Percentiles rank a stretch among this genome's conserved stretches.
These are phyloP conservation scores for Tenebrio molitor DNA, from an alignment of 1,140 invertebrate genomes.

Conservation along the genomic window DNA sequence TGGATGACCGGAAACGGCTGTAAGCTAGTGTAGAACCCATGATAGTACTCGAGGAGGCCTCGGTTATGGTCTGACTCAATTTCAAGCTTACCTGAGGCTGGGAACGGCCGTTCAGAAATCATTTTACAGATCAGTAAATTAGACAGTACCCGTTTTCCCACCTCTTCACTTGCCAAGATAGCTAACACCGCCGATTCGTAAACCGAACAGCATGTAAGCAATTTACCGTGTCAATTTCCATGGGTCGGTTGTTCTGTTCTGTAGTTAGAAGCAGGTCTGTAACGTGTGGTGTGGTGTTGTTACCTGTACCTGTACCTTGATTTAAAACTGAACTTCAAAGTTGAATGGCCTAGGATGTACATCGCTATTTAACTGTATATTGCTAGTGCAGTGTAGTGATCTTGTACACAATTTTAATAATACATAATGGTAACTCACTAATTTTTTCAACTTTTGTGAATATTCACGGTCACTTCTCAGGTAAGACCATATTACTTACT, in stretches of 20 bases:
- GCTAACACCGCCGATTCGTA: constrained; percentile 32
- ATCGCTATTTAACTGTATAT: constrained; percentile 45
- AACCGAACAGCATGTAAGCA: constrained; percentile 43
- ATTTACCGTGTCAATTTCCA: constrained; percentile 46
- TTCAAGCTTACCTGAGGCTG: constrained; percentile 1
- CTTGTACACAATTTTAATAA: constrained; percentile 19
- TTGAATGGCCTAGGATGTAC: constrained; percentile 45
- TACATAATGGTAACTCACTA: neutral
- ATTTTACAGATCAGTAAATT: constrained; percentile 39
- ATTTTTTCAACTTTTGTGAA: constrained; percentile 3
- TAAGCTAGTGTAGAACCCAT: neutral
- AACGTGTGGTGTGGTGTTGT: constrained; percentile 31
- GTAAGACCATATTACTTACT: constrained; percentile 31
- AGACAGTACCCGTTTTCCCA: constrained; percentile 33
- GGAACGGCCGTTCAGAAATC: constrained; percentile 1
- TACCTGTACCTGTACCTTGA: constrained; percentile 34
- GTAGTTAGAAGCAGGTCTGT: constrained; percentile 36
- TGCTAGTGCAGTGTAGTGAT: constrained; percentile 31
- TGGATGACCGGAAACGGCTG: constrained; percentile 12
- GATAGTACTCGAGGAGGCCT: neutral
- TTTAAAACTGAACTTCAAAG: constrained; percentile 37
- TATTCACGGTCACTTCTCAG: constrained; percentile 22
- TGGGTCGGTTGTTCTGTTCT: constrained; percentile 41
- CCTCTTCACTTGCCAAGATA: constrained; percentile 35
- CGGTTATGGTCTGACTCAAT: neutral